Conservation (phyloP, 1,140 invertebrate species). For the Drosophila kikkawai region DNA sequence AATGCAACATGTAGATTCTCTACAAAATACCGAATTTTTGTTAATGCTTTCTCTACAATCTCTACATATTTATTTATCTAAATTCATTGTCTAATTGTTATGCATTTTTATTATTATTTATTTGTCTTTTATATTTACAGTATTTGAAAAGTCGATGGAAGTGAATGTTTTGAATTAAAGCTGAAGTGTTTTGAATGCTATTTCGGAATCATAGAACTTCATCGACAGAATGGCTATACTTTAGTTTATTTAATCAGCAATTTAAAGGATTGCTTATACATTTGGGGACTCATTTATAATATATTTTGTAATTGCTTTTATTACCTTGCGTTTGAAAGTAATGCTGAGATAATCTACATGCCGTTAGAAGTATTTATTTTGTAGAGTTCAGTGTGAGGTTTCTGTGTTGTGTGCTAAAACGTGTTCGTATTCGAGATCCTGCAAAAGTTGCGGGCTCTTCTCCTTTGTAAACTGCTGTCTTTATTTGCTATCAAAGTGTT, state of each 20-base stretch:
- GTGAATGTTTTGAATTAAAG: not conserved
- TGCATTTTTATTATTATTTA: conserved; percentile 50
- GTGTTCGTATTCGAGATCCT: conserved; percentile 35
- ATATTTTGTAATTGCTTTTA: conserved; percentile 53
- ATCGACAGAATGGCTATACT: conserved; percentile 21
- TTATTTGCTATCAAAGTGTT: conserved; percentile 52
- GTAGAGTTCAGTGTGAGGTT: conserved; percentile 65
- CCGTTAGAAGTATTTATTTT: conserved; percentile 20
- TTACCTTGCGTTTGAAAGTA: conserved; percentile 49
- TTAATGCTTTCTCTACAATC: conserved; percentile 45
- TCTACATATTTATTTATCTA: conserved; percentile 72
- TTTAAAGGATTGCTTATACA: conserved; percentile 50
- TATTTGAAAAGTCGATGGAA: conserved; percentile 18
- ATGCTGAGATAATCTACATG: conserved; percentile 47
- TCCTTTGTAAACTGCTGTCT: conserved; percentile 19
- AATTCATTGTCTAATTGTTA: conserved; percentile 50
- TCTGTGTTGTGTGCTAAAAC: conserved; percentile 70
- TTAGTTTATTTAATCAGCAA: conserved; percentile 47
- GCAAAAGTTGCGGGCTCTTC: conserved; percentile 29
- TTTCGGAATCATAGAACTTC: conserved; percentile 1
- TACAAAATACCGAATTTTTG: conserved; percentile 78
- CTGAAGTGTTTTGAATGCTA: not conserved
- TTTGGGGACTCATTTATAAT: conserved; percentile 46
- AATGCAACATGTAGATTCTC: conserved; percentile 81
- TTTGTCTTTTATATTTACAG: conserved; percentile 73